These are phyloP conservation scores for Pelobates cultripes DNA, from an alignment of 2,797 vertebrate genomes.

Conservation along the genomic window DNA sequence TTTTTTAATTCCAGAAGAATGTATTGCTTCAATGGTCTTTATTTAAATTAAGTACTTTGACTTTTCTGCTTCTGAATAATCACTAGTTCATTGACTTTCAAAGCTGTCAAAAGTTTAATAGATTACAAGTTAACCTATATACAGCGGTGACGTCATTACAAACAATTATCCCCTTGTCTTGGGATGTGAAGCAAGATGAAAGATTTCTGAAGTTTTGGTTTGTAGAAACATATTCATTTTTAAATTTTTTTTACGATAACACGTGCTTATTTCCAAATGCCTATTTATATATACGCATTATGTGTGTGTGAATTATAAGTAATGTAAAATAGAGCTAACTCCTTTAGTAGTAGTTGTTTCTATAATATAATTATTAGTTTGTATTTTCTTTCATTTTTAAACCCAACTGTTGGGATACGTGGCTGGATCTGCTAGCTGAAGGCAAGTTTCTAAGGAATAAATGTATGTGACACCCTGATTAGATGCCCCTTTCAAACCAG, in stretches of 20 bases:
- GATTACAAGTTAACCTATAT: slow-evolving; percentile 45
- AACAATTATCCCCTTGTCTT: slow-evolving; percentile 43
- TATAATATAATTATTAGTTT: too few species aligned
- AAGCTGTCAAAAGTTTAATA: slow-evolving; percentile 33
- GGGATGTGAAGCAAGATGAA: neutral
- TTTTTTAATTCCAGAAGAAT: neutral
- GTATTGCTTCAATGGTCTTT: neutral
- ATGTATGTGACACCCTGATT: too few species aligned
- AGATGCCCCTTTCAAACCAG: too few species aligned
- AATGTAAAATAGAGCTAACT: too few species aligned
- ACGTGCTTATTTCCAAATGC: too few species aligned
- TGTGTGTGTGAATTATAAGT: too few species aligned
- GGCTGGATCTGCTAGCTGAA: too few species aligned
- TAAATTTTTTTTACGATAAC: neutral
- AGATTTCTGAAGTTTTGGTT: neutral
- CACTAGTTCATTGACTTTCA: slow-evolving; percentile 28
- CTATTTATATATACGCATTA: too few species aligned
- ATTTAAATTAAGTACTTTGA: slow-evolving; percentile 30
- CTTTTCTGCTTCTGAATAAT: slow-evolving; percentile 30
- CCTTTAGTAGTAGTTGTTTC: too few species aligned
- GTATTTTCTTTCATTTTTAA: too few species aligned
- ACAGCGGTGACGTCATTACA: slow-evolving; percentile 28
- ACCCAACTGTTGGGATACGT: too few species aligned
- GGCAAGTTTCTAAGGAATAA: too few species aligned
- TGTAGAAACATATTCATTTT: neutral